Base-by-base conservation (phyloP, 2,113 vertebrate genomes). In the Meles meles region DNA sequence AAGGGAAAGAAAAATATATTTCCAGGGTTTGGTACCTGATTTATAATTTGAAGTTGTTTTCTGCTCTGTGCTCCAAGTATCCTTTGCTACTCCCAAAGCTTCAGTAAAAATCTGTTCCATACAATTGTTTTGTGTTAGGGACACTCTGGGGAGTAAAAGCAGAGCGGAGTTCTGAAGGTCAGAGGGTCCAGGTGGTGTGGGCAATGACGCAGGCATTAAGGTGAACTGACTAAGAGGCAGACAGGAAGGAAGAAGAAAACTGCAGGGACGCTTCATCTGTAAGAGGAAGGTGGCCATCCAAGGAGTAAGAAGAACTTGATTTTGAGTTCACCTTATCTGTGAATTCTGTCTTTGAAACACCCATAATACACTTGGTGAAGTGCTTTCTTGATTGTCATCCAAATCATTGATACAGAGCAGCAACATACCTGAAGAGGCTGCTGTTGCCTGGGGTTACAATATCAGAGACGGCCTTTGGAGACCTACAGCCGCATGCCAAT, bases 21-120 rank as follows among this genome's bases (percentile, higher is more conserved):
- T 90, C 74, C 47, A 67, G 44, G 44, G 63, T 25, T 83, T 69
- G 20, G 71, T 10, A 39, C n/a, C 39, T 83, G 37, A 92, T 17
- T 81, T 87, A 87, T 39, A 59, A 88, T 74, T 83, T 59, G 31
- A 97, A 92, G 52, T 55, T 87, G 21, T 80, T 86, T 87, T 87
- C 55, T 69, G 10, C 29, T 93, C 42, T 72, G 1, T 29, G 18
- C 18, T 65, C 7, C 55, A 42, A 76, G 74, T 71, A 11, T 5
- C 57, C 31, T 34, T 55, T 52, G 12, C 6, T 14, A 1, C 17
- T 13, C 1, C 27, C 9, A n/a, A 55, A 71, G 18, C 6, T 57
- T 86, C 1, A 27, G 88, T 44, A 44, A 44, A 52, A 72, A 72
- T 42, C n/a, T 27, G 59, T 29, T 21, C 6, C 1, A 2, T 13